These are phyloP conservation scores for Drosophila bocki DNA, from an alignment of 1,140 invertebrate genomes.

Conservation along the genomic window DNA sequence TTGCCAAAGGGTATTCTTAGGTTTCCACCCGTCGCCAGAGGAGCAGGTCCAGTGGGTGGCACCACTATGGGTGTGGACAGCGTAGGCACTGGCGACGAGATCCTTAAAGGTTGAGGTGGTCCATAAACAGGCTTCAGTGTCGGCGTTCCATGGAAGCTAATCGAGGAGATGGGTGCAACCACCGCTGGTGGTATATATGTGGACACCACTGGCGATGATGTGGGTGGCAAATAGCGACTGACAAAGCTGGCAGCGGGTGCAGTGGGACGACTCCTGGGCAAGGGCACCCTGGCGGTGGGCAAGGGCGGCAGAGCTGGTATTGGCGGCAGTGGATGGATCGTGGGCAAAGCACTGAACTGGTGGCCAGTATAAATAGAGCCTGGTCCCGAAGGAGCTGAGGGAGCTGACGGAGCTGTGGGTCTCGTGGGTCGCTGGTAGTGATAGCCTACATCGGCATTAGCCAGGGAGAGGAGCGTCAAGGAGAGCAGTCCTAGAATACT, in stretches of 20 bases:
- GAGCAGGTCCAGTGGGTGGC: constrained; percentile 24
- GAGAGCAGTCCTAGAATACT: constrained; percentile 19
- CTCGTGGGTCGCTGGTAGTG: constrained; percentile 67
- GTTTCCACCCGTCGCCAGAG: constrained; percentile 36
- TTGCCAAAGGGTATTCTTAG: constrained; percentile 74
- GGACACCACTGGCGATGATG: constrained; percentile 21
- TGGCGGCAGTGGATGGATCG: constrained; percentile 69
- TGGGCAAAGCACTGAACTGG: constrained; percentile 68
- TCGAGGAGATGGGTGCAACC: constrained; percentile 43
- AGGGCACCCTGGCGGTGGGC: constrained; percentile 52
- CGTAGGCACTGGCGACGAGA: constrained; percentile 21
- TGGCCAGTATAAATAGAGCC: constrained; percentile 51
- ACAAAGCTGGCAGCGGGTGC: constrained; percentile 31
- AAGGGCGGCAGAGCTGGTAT: constrained; percentile 68
- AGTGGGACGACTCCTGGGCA: constrained; percentile 48
- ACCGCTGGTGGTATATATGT: constrained; percentile 36
- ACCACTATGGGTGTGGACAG: constrained; percentile 33
- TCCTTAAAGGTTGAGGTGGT: constrained; percentile 3
- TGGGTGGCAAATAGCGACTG: constrained; percentile 37
- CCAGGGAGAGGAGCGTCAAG: constrained; percentile 28
- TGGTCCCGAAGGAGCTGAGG: constrained; percentile 22
- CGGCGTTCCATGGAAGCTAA: constrained; percentile 58
- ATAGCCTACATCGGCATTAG: constrained; percentile 51
- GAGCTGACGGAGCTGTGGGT: constrained; percentile 39
- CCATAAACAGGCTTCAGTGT: constrained; percentile 33